Base-by-base conservation (phyloP, 1,140 invertebrate species). In the Theocolax elegans region DNA sequence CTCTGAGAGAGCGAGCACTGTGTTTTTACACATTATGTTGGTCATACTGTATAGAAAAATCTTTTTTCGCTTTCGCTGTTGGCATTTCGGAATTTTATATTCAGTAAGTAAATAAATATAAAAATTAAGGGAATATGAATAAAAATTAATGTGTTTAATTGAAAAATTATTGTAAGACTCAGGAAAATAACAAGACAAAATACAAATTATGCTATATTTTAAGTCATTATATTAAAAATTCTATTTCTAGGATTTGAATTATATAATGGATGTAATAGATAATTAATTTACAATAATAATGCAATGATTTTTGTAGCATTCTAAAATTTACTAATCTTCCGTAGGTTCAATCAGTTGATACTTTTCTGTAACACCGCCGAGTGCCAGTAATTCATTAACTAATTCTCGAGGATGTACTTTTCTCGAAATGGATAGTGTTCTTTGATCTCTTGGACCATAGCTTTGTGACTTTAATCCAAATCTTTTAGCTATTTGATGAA, bases 401-500 rank as follows among this genome's bases (percentile, higher is more conserved):
- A 85, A 70, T 38, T 77, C 76, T 17, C 68, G 65, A 19, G 79
- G 72, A 17, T 81, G 42, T 35, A 85, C 71, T 73, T 82, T 85
- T 42, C 78, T 68, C 1, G 81, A 81, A 19, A 85, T 74, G 12
- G 80, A 74, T 40, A 85, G 67, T 13, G 65, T 83, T 42, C 83
- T 73, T 31, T 80, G 64, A 65, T 72, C 65, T 8, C 77, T 76
- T 13, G 78, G 72, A 2, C 82, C 82, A 56, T 82, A 77, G 60
- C 84, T 85, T 1, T 79, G 74, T 7, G 82, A 84, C 51, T 82
- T 84, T 9, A 85, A 62, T n/a, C 81, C 82, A 70, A 83, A 53
- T 67, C 78, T 73, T 67, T 79, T 77, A 4, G 84, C 82, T 7
- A 83, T 44, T 73, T 87, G 77, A 78, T 94, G 93, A 64, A 94